Evolutionary conservation across 2,888 invertebrate species (phyloP).

Genomic region (Orgyia antiqua): DNA sequence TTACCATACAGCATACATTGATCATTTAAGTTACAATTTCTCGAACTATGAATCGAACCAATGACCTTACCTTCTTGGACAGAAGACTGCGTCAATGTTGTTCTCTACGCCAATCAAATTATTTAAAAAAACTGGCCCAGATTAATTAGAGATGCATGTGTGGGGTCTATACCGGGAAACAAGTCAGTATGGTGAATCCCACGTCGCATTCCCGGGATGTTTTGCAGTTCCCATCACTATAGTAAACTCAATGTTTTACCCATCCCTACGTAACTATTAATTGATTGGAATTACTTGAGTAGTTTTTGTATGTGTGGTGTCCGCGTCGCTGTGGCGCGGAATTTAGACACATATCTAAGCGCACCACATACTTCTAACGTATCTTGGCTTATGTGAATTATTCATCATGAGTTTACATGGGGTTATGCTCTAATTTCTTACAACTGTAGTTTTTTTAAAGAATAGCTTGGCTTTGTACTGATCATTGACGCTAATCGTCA

Average conservation of each 20-base stretch:
- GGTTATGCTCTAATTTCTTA: background rate
- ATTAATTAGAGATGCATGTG: too few relatives aligned
- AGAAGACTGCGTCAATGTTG: too few relatives aligned
- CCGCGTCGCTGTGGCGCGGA: slow-evolving; percentile 16
- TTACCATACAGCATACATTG: too few relatives aligned
- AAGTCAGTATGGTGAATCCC: slow-evolving; percentile 15
- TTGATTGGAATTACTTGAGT: slow-evolving; percentile 24
- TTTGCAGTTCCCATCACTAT: slow-evolving; percentile 10
- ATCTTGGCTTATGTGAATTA: slow-evolving; percentile 1
- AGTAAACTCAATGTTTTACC: slow-evolving; percentile 12
- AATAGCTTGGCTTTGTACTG: too few relatives aligned
- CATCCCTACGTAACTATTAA: slow-evolving; percentile 20
- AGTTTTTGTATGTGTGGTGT: slow-evolving; percentile 13
- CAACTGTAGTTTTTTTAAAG: too few relatives aligned
- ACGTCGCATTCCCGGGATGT: slow-evolving; percentile 20
- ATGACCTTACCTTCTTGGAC: too few relatives aligned
- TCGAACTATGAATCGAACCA: too few relatives aligned
- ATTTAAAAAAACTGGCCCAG: too few relatives aligned
- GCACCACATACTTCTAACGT: background rate
- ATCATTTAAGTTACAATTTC: too few relatives aligned
- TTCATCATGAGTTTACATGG: background rate
- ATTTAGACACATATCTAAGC: slow-evolving; percentile 8
- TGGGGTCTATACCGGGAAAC: slow-evolving; percentile 14
- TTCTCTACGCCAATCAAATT: too few relatives aligned
- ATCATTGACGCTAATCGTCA: too few relatives aligned